Evolutionary conservation across 2,888 invertebrate species (phyloP).

Genomic region (Pammene fasciana): DNA sequence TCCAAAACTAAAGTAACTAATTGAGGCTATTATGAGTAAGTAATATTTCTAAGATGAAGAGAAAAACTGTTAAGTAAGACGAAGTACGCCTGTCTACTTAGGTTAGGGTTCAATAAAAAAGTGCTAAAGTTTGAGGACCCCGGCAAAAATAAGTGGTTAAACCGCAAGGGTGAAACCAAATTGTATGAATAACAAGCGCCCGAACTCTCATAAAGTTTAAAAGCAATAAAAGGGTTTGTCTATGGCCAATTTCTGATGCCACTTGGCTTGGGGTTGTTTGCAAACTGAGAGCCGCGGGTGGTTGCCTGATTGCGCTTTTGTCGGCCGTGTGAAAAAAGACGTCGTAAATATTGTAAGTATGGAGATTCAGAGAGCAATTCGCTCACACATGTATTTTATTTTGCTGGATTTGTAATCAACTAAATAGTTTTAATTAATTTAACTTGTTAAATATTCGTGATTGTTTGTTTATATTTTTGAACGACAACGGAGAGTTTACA

Average conservation of each 20-base stretch:
- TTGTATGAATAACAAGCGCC: constrained; percentile 38
- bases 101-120: not conserved
- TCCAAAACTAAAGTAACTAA: no score
- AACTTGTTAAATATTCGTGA: no score
- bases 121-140: constrained; percentile 27
- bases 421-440: no score
- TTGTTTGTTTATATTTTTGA: no score
- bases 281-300: constrained; percentile 68
- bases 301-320: constrained; percentile 71
- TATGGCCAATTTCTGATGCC: constrained; percentile 52
- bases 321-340: constrained; percentile 50
- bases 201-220: constrained; percentile 44
- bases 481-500: no score
- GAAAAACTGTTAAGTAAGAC: no score
- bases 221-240: constrained; percentile 39
- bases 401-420: not conserved
- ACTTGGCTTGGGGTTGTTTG: constrained; percentile 67
- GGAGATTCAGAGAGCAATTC: not conserved
- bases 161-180: constrained; percentile 43
- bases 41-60: no score
- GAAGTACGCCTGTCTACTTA: not conserved
- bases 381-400: not conserved
- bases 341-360: not conserved
- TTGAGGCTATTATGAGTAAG: no score
- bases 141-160: constrained; percentile 26